A percentile compares a stretch with the other conserved stretches of the same genome.
Evolutionary conservation across 1,140 invertebrate genomes (phyloP).

Genomic region (Limonius californicus): DNA sequence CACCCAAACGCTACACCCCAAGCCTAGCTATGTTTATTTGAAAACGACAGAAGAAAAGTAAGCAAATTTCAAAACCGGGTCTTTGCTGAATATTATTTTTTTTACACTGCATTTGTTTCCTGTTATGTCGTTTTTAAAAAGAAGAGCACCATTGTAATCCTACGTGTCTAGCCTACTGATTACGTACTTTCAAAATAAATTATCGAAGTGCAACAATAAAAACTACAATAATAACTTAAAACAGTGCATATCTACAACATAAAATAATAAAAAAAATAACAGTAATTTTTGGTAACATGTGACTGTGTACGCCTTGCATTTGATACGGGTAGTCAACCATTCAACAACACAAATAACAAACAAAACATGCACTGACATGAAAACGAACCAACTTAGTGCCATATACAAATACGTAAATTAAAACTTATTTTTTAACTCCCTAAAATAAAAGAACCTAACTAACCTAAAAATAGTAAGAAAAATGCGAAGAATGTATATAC

Average conservation of each 20-base stretch:
- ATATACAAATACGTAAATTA: conserved; percentile 3
- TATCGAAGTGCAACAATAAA: conserved; percentile 19
- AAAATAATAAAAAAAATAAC: conserved; percentile 26
- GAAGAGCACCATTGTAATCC: conserved; percentile 16
- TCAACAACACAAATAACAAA: conserved; percentile 39
- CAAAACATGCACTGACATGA: conserved; percentile 23
- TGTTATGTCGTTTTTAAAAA: not conserved
- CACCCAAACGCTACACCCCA: conserved; percentile 33
- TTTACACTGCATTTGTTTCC: not conserved
- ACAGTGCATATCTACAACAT: conserved; percentile 16
- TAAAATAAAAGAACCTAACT: not conserved
- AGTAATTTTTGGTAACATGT: conserved; percentile 25
- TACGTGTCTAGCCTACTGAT: not conserved
- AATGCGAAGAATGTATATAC: conserved; percentile 12
- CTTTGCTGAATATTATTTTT: too few relatives aligned
- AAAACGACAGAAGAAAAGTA: conserved; percentile 5
- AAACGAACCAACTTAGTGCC: conserved; percentile 11
- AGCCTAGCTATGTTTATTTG: conserved; percentile 28
- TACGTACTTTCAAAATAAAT: conserved; percentile 14
- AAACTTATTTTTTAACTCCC: not conserved
- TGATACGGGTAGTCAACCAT: conserved; percentile 15
- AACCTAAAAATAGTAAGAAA: not conserved
- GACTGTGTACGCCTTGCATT: conserved; percentile 23
- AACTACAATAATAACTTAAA: conserved; percentile 16
- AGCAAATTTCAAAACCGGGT: too few relatives aligned